A percentile compares a stretch with the other conserved stretches of the same genome.
These are phyloP conservation scores for Drosophila tani DNA, from an alignment of 1,140 invertebrate genomes.

Conservation along the genomic window DNA sequence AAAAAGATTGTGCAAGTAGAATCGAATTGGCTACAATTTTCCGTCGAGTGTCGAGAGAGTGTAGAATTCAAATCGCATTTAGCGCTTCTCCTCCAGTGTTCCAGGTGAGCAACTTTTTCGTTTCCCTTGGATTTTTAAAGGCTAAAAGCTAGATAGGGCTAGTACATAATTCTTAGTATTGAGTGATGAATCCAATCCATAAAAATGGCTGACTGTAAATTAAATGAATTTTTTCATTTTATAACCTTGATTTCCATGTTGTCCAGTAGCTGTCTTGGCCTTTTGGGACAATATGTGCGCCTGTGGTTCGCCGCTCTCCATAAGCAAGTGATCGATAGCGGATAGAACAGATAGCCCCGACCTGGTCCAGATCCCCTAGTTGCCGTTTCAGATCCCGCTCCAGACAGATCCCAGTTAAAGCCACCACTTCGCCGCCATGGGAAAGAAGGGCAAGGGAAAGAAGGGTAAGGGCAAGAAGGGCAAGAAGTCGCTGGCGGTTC, in stretches of 20 bases:
- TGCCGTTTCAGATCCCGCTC: background rate
- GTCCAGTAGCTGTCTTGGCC: background rate
- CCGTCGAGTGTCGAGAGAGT: constrained; percentile 11
- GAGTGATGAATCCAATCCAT: too few species aligned
- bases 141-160: too few species aligned
- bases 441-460: constrained; percentile 39
- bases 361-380: background rate
- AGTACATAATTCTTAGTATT: too few species aligned
- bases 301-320: background rate
- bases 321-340: constrained; percentile 8
- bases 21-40: background rate
- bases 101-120: constrained; percentile 6
- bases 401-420: background rate
- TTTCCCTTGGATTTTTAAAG: too few species aligned
- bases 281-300: constrained; percentile 16
- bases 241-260: too few species aligned
- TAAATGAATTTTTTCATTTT: too few species aligned
- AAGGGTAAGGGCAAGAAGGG: constrained; percentile 50
- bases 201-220: too few species aligned
- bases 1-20: background rate
- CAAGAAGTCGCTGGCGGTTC: constrained; percentile 25
- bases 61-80: constrained; percentile 6
- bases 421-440: background rate
- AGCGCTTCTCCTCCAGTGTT: background rate
- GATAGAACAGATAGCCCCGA: constrained; percentile 1